phyloP scores from a whole-genome alignment of 2,888 invertebrate species.

The Pyralis farinalis region DNA sequence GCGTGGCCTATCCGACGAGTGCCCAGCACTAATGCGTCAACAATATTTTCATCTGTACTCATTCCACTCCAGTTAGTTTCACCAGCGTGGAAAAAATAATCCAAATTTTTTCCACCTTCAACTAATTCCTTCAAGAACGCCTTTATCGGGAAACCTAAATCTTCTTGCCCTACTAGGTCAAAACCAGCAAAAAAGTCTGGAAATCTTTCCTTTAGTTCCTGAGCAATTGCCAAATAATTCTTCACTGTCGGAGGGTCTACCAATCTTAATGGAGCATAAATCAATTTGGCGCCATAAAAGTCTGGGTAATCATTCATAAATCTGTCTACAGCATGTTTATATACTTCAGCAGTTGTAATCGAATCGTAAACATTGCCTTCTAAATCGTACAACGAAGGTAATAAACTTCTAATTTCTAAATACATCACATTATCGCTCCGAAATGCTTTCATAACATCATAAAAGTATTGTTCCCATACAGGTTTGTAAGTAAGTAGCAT shows the following conservation, averaged over 20 bases:
- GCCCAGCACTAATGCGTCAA: constrained; percentile 87
- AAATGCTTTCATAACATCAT: constrained; percentile 82
- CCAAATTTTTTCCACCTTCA: constrained; percentile 66
- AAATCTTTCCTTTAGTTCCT: constrained; percentile 64
- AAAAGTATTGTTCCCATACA: constrained; percentile 84
- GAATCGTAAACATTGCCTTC: constrained; percentile 79
- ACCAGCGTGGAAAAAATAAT: constrained; percentile 90
- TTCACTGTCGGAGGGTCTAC: constrained; percentile 57
- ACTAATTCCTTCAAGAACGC: constrained; percentile 80
- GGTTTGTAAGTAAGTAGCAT: constrained; percentile 82
- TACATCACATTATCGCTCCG: constrained; percentile 86
- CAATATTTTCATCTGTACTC: constrained; percentile 85
- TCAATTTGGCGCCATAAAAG: constrained; percentile 85
- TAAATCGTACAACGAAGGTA: constrained; percentile 84
- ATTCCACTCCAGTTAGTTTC: constrained; percentile 89
- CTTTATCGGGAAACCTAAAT: constrained; percentile 82
- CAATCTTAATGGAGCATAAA: constrained; percentile 83
- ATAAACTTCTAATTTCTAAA: constrained; percentile 83
- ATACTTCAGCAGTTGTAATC: constrained; percentile 77
- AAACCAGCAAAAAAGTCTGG: constrained; percentile 89
- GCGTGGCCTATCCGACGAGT: constrained; percentile 89
- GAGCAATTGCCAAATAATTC: constrained; percentile 66
- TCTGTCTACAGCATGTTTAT: constrained; percentile 75
- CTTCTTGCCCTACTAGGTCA: constrained; percentile 92
- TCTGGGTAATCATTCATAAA: constrained; percentile 82